Base-by-base conservation (phyloP, 2,113 vertebrate species). In the Recurvirostra avosetta region DNA sequence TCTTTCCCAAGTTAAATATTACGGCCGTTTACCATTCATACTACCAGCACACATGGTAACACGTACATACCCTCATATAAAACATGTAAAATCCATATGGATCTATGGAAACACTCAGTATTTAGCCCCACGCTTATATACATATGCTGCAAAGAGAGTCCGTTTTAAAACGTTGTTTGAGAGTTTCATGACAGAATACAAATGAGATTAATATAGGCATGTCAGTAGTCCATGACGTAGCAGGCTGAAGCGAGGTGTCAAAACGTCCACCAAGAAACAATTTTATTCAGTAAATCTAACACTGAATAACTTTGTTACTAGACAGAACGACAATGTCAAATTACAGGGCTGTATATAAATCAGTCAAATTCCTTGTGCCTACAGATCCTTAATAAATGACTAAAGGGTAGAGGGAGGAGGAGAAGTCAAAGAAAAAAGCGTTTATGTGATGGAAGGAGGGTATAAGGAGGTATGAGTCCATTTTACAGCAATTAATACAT, bases 161-260 rank as follows among this genome's bases (percentile, higher is more conserved):
- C 53, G 22, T 77, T 94, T 66, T 43, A 94, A 92, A 91, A 81
- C 32, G 36, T 87, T 95, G 71, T 20, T 38, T 75, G 62, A 40
- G 61, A 91, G 58, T 75, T 95, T 90, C 74, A 96, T 76, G 86
- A 78, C 83, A 96, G 88, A 94, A 96, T 96, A 95, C 23, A 95
- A 89, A 95, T n/a, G 65, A 86, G 72, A 97, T 95, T 97, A 97
- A 97, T 97, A 91, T 17, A 95, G 53, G 93, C 92, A 96, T 96
- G 95, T 96, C 97, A 97, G 86, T 66, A 93, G 86, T 5, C 19
- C 94, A 86, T 88, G 91, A 96, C 50, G 66, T 75, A 95, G 88
- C 84, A 88, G 77, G 89, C 94, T 96, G 78, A 94, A 94, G 80
- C 4, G 55, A 95, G 59, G 67, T 97, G 97, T 97, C 95, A 97